These are phyloP conservation scores for Stigmatopora argus DNA, from an alignment of 2,113 vertebrate species.

Conservation along the genomic window DNA sequence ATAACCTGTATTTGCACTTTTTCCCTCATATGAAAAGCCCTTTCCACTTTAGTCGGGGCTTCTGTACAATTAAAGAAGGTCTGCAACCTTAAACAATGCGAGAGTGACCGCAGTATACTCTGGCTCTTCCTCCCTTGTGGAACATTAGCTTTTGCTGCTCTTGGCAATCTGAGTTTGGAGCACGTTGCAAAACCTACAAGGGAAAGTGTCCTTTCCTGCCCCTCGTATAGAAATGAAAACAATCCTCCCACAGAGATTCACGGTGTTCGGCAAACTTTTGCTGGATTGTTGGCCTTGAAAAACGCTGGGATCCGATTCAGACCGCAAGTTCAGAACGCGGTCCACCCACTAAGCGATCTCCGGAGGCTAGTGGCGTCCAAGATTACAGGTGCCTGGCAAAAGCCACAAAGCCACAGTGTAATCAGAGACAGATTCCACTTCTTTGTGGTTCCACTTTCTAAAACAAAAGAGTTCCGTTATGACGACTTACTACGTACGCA, in stretches of 20 bases:
- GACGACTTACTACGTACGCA: neutral
- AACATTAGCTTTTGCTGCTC: neutral
- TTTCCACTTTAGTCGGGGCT: constrained; percentile 2
- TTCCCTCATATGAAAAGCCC: neutral
- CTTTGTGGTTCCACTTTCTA: neutral
- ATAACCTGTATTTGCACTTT: neutral
- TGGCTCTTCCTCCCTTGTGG: neutral
- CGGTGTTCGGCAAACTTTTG: neutral
- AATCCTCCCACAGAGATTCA: constrained; percentile 3
- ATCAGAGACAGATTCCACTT: constrained; percentile 1
- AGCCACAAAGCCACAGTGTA: constrained; percentile 1
- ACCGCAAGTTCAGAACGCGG: constrained; percentile 1
- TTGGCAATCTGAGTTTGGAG: neutral
- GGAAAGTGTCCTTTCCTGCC: constrained; percentile 3
- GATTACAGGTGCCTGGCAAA: constrained; percentile 5
- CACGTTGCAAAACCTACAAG: neutral
- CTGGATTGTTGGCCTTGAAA: constrained; percentile 1
- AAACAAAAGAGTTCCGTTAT: neutral
- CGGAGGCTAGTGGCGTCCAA: neutral
- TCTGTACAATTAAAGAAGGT: constrained; percentile 2
- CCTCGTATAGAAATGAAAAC: neutral
- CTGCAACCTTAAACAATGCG: neutral
- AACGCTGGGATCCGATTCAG: neutral
- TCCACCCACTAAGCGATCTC: constrained; percentile 3
- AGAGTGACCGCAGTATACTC: neutral